Evolutionary conservation across 2,888 invertebrate genomes (phyloP).

Genomic region (Drosophila colorata): DNA sequence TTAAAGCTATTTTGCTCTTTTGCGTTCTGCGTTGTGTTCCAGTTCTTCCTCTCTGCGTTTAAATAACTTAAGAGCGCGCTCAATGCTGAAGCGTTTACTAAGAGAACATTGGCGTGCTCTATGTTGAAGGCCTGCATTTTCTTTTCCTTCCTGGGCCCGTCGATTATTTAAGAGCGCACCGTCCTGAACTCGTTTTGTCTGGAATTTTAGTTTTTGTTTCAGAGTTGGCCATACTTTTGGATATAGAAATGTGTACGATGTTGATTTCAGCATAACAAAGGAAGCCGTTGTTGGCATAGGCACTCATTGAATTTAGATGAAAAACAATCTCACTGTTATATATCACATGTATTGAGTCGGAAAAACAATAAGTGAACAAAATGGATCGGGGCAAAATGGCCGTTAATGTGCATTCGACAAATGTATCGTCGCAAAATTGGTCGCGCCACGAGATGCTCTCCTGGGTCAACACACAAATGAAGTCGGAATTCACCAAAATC

Average conservation of each 20-base stretch:
- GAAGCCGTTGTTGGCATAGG: not conserved
- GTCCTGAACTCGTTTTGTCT: not conserved
- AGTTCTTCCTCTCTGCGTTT: too few relatives aligned
- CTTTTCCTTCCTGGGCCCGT: too few relatives aligned
- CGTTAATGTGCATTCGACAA: conserved; percentile 98
- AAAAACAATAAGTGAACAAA: not conserved
- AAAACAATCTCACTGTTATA: not conserved
- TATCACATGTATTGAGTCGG: not conserved
- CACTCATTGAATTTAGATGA: not conserved
- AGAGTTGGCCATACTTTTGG: not conserved
- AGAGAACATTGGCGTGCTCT: too few relatives aligned
- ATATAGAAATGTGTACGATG: too few relatives aligned
- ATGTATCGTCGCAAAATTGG: conserved; percentile 97
- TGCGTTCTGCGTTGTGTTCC: too few relatives aligned
- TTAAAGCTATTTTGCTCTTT: too few relatives aligned
- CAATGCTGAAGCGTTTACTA: too few relatives aligned
- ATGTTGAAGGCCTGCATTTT: too few relatives aligned
- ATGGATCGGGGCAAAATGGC: conserved; percentile 87
- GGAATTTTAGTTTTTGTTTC: not conserved
- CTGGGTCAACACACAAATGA: conserved; percentile 98
- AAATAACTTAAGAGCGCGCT: too few relatives aligned
- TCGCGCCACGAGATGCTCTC: conserved; percentile 98
- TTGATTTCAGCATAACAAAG: not conserved
- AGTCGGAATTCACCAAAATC: conserved; percentile 96
- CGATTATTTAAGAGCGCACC: not conserved